Evolutionary conservation across 1,140 invertebrate genomes (phyloP), one percentile per base, ranked within the genome.

Genomic region (Oryzaephilus surinamensis): DNA sequence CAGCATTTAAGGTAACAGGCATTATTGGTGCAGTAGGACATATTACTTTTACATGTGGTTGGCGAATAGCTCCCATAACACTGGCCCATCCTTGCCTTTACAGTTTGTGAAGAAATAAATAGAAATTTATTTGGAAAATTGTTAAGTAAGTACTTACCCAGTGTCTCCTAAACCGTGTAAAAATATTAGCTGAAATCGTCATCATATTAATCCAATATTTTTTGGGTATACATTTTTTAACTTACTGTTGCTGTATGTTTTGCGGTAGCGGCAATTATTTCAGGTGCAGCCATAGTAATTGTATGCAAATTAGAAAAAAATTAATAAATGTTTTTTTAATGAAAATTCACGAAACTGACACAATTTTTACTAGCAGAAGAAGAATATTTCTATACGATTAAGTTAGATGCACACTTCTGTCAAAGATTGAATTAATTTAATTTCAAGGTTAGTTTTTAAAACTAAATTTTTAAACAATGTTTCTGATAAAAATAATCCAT

Each of bases 11-110:
- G 5, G 92, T 89, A 1, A 97, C 93, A 12, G 90, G 85, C 68
- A 91, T 90, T 28, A 80, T 80, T 26, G 82, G 76, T 65, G 93
- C 92, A 48, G 91, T 95, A 6, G 93, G 93, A 65, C 91, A 97
- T 41, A 97, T 83, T 44, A 94, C 82, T 73, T 95, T 95, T 48
- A 91, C 77, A 59, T 90, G 77, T 14, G 88, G 71, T 11, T 81
- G 74, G 54, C 83, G 74, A 18, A 96, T 74, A 27, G 74, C 72
- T 39, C 73, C 81, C 58, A 96, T 77, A 2, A 82, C 78, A 52
- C 78, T 81, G 12, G 87, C 86, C 92, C 92, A 97, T 29, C 91
- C 92, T 74, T 93, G 84, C 8, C 91, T 95, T 57, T 34, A 73
- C 72, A 10, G 10, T 24, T 24, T n/a, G 11, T 4, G 4, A 10